A percentile compares a stretch with the other conserved stretches of the same genome.
phyloP scores from a whole-genome alignment of 2,888 invertebrate species.

The Camponotus fellah region DNA sequence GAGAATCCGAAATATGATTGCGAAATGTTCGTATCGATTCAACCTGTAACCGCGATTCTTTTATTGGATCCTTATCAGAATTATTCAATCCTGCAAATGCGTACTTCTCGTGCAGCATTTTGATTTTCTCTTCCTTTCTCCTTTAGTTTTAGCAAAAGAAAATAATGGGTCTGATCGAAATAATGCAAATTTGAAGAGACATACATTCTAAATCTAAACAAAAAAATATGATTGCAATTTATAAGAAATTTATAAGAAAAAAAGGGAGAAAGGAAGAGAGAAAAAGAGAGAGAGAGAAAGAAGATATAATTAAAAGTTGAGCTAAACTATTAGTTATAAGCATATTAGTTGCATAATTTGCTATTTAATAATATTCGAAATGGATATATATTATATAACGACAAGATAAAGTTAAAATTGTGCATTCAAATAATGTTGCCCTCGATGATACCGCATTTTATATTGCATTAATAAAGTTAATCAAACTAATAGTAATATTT shows the following conservation, averaged over 20 bases:
- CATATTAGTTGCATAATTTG: background rate
- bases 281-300: background rate
- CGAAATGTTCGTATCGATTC: slow-evolving; percentile 22
- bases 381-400: background rate
- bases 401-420: background rate
- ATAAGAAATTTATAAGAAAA: background rate
- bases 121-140: background rate
- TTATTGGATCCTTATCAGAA: slow-evolving; percentile 25
- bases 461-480: background rate
- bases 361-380: background rate
- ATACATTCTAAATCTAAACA: background rate
- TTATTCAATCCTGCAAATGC: slow-evolving; percentile 15
- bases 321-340: background rate
- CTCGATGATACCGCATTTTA: background rate
- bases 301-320: background rate
- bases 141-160: background rate
- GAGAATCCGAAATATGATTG: slow-evolving; percentile 70
- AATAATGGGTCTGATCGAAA: background rate
- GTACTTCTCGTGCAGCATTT: background rate
- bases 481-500: background rate
- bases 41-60: background rate
- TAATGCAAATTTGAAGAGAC: background rate
- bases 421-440: background rate
- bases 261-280: background rate
- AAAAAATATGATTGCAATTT: background rate